Conservation (phyloP, 1,140 invertebrate genomes). For the Drosophila saltans region DNA sequence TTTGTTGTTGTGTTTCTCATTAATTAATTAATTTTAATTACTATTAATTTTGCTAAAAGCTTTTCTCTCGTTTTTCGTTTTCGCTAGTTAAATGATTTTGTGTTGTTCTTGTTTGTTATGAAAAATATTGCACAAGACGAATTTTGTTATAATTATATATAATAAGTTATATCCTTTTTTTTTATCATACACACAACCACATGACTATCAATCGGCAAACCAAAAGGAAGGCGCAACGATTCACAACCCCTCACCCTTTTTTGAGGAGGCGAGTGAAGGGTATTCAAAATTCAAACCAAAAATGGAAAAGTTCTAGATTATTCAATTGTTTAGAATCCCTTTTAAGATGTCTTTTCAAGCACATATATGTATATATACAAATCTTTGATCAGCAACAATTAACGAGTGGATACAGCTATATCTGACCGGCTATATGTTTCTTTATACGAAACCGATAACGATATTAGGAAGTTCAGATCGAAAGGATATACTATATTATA, state of each 20-base stretch:
- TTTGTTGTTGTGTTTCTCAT: conserved; percentile 18
- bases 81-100: conserved; percentile 30
- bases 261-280: background rate
- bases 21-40: conserved; percentile 37
- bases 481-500: no score
- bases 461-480: no score
- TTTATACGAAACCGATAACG: no score
- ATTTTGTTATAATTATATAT: conserved; percentile 40
- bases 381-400: no score
- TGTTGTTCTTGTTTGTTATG: conserved; percentile 28
- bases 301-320: background rate
- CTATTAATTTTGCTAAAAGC: conserved; percentile 27
- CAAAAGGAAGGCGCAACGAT: conserved; percentile 16
- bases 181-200: conserved; percentile 68
- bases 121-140: conserved; percentile 56
- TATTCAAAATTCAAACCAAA: background rate
- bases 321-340: no score
- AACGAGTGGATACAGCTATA: no score
- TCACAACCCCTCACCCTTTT: background rate
- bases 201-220: conserved; percentile 67
- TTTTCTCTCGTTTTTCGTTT: conserved; percentile 22
- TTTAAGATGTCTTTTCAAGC: no score
- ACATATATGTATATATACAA: no score
- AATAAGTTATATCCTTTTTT: conserved; percentile 30
- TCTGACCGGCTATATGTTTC: no score